Conservation (phyloP, 2,888 invertebrate genomes). For the Euphydryas editha region DNA sequence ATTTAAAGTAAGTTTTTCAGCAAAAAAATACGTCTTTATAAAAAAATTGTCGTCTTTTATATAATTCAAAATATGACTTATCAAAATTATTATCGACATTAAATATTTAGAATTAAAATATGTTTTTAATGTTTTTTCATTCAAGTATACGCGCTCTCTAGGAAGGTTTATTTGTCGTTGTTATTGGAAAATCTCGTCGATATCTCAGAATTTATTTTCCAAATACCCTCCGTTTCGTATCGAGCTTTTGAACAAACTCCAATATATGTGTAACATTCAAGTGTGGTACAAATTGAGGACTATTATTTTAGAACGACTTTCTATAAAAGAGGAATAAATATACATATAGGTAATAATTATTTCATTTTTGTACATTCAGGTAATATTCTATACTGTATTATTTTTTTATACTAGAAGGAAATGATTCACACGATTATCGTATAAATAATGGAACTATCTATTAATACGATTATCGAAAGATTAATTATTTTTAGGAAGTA, state of each 20-base stretch:
- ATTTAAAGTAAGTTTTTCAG: too few relatives aligned
- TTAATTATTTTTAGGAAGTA: too few relatives aligned
- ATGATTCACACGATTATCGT: too few relatives aligned
- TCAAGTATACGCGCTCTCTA: slow-evolving; percentile 11
- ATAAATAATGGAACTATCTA: too few relatives aligned
- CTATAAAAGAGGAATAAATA: background rate
- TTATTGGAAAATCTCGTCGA: slow-evolving; percentile 49
- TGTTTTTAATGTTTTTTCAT: slow-evolving; percentile 10
- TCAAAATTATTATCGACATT: too few relatives aligned
- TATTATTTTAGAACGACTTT: slow-evolving; percentile 31
- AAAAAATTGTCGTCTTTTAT: too few relatives aligned
- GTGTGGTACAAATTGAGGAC: slow-evolving; percentile 11
- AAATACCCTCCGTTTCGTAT: slow-evolving; percentile 56
- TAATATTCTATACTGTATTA: too few relatives aligned
- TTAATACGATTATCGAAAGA: too few relatives aligned
- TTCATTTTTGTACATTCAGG: too few relatives aligned
- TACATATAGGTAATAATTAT: too few relatives aligned
- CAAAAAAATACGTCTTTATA: too few relatives aligned
- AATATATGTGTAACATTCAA: slow-evolving; percentile 17
- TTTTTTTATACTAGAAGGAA: background rate
- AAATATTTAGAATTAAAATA: background rate
- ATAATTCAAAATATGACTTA: too few relatives aligned
- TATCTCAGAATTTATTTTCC: slow-evolving; percentile 56
- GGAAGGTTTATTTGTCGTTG: slow-evolving; percentile 35
- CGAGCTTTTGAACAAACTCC: slow-evolving; percentile 48